Base-by-base conservation (phyloP, 2,797 vertebrate genomes). In the Crenichthys baileyi region DNA sequence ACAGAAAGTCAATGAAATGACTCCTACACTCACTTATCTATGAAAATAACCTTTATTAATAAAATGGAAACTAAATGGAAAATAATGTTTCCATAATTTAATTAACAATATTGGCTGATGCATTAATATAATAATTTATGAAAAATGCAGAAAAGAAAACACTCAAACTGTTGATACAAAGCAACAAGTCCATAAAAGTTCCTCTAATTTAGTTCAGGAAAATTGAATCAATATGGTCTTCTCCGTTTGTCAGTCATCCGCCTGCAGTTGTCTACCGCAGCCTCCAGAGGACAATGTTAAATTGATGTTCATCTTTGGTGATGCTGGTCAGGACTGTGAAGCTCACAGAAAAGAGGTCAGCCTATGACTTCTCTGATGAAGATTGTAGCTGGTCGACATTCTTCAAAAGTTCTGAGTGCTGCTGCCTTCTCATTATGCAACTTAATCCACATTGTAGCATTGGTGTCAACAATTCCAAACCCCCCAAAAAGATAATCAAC, bases 401-500 rank as follows among this genome's bases (percentile, higher is more conserved):
- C 53, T 83, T 87, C 79, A 77, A 77, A 79, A 78, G 81, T 4
- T 58, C 26, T 18, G 16, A 29, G 71, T 88, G 82, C 63, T 83
- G n/a, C 79, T 71, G 94, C 70, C 92, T 96, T 73, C 95, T 94
- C 44, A 83, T 90, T 75, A 83, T 8, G 87, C 31, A 72, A 46
- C 73, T 61, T 36, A 61, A 73, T 80, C 74, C 73, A 39, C 4
- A 81, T 55, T 6, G 22, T 6, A 46, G 29, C 2, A 26, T 24
- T 5, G 24, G 0, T 7, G 22, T 60, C 8, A 61, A 56, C 3
- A 78, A 63, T 53, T 0, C 58, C n/a, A n/a, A 53, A 3, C 6
- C 22, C 1, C 65, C 7, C 60, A 5, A 0, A 31, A 76, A n/a
- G n/a, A 60, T 15, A 36, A 5, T 7, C 8, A 1, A 12, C 3